Evolutionary conservation across 2,113 vertebrate genomes (phyloP), one percentile per base, ranked within the genome.

Genomic region (Hyperopisus bebe): DNA sequence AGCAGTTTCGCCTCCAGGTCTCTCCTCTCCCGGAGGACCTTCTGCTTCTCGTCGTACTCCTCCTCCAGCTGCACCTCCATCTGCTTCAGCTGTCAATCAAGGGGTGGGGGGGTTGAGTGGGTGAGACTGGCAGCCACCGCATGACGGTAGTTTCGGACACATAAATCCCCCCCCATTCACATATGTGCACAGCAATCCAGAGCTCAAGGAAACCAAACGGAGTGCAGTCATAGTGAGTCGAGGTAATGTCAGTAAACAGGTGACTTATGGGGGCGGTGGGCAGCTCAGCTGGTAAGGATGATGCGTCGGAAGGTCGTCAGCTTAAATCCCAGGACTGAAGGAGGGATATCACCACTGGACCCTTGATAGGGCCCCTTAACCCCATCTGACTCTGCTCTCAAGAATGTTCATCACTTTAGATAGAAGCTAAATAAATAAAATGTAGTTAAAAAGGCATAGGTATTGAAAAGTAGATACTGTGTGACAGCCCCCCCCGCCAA

Each of bases 51-150:
- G 86, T 98, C 97, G 0, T 99, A 98, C 87, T 98, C 98, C 88
- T 99, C 98, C 91, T 99, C 98, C 19, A 99, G 95, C 95, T 99
- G 98, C 58, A 97, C 95, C 90, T 99, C 98, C 96, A 99, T 97
- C 94, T 99, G 98, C 91, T 98, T 99, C 92, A 99, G 93, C 98
- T 99, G 83, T 0, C 90, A 51, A 19, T 51, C 50, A 51, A 3
- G 4, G 13, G n/a, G 42, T 47, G 15, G 46, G 53, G 13, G 77
- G 53, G 21, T n/a, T 3, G 55, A 58, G 35, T 3, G 48, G 50
- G 74, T 89, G 50, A 62, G 74, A 70, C 31, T 24, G 86, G 17
- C 58, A 10, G 58, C 39, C 5, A 4, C 11, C 66, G 5, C 5
- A 10, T 15, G 27, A 13, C 10, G 1, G 70, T 13, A 8, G 2